Conservation (phyloP, 1,140 invertebrate genomes). For the Ostrea edulis region DNA sequence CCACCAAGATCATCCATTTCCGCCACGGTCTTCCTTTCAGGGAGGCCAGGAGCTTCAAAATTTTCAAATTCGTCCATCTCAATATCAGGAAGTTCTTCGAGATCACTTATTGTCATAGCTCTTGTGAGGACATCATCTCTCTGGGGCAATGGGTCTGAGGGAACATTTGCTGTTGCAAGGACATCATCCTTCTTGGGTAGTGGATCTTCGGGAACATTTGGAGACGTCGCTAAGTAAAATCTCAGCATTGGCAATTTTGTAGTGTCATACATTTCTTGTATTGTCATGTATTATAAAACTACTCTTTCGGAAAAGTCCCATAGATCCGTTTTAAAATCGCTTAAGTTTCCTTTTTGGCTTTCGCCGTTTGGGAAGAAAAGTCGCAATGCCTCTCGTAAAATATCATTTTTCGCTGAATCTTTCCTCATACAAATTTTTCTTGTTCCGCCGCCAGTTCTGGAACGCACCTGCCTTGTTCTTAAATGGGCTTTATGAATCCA, state of each 20-base stretch:
- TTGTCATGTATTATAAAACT: too few relatives aligned
- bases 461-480: not conserved
- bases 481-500: constrained; percentile 38
- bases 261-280: too few relatives aligned
- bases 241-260: too few relatives aligned
- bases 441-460: constrained; percentile 39
- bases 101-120: too few relatives aligned
- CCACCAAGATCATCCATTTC: too few relatives aligned
- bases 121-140: too few relatives aligned
- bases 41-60: not conserved
- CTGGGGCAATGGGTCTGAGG: too few relatives aligned
- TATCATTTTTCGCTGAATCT: constrained; percentile 7
- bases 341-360: not conserved
- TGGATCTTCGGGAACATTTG: not conserved
- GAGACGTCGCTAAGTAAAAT: constrained; percentile 16
- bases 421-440: not conserved
- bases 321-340: not conserved
- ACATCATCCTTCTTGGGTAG: not conserved
- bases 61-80: not conserved
- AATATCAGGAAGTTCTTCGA: too few relatives aligned
- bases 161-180: not conserved
- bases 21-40: not conserved
- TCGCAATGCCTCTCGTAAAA: not conserved
- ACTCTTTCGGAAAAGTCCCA: too few relatives aligned
- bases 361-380: not conserved